A percentile compares a stretch with the other conserved stretches of the same genome.
Evolutionary conservation across 2,797 vertebrate genomes (phyloP).

Genomic region (Microctenopoma stevenorrisi): DNA sequence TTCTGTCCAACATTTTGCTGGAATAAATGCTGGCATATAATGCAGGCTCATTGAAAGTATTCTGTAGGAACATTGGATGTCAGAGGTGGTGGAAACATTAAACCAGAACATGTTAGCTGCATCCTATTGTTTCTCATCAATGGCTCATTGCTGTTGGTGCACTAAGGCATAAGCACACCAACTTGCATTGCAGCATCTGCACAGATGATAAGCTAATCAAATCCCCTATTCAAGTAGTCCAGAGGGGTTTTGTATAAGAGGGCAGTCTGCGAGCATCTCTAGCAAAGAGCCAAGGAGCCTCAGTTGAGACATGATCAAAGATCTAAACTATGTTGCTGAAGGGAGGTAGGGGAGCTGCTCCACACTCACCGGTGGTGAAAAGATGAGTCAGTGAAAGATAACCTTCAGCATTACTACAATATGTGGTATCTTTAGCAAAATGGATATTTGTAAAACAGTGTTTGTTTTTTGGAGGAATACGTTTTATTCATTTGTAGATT

Average conservation of each 20-base stretch:
- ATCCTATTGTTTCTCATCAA: constrained; percentile 29
- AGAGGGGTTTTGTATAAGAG: constrained; percentile 60
- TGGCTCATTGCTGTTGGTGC: constrained; percentile 37
- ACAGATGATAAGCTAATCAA: constrained; percentile 66
- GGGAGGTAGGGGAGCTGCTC: constrained; percentile 42
- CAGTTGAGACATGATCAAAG: constrained; percentile 69
- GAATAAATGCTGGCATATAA: constrained; percentile 12
- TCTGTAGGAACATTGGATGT: constrained; percentile 11
- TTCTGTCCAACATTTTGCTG: constrained; percentile 11
- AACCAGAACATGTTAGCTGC: constrained; percentile 12
- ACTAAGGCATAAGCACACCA: constrained; percentile 46
- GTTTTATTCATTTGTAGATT: background rate
- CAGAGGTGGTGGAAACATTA: background rate
- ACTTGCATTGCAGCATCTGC: constrained; percentile 38
- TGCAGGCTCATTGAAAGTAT: constrained; percentile 37
- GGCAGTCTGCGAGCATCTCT: constrained; percentile 64
- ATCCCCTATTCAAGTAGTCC: constrained; percentile 56
- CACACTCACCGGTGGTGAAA: constrained; percentile 34
- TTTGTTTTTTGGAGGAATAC: background rate
- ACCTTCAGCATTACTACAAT: background rate
- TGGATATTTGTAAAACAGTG: background rate
- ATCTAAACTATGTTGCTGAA: constrained; percentile 49
- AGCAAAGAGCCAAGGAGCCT: constrained; percentile 55
- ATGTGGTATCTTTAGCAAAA: constrained; percentile 5
- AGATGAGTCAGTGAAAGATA: constrained; percentile 14